Evolutionary conservation across 2,888 invertebrate genomes (phyloP).

Genomic region (Pegoplata infirma): DNA sequence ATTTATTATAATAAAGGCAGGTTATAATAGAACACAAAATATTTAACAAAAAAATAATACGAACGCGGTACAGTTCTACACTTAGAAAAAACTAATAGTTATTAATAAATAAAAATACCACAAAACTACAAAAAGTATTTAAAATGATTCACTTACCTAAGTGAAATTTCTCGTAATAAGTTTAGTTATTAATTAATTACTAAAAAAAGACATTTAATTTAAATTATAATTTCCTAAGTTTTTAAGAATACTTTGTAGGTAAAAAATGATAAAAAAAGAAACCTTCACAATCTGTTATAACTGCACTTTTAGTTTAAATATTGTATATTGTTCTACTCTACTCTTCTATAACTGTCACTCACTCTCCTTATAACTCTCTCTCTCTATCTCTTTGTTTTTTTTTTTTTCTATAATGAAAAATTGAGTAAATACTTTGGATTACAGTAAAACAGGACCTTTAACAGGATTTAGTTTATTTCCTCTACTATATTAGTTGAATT

Average conservation of each 20-base stretch:
- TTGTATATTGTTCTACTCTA: constrained; percentile 42
- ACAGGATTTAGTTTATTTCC: constrained; percentile 28
- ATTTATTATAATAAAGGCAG: neutral
- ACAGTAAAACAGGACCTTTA: constrained; percentile 29
- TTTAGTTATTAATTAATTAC: constrained; percentile 43
- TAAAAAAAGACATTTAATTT: neutral
- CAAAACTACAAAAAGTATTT: neutral
- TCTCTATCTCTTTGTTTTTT: constrained; percentile 28
- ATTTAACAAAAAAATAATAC: constrained; percentile 5
- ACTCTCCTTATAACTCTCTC: constrained; percentile 31
- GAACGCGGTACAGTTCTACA: constrained; percentile 36
- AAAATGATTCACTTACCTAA: neutral
- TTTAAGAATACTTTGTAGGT: neutral
- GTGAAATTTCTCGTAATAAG: constrained; percentile 24
- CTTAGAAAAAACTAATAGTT: neutral
- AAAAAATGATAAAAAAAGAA: neutral
- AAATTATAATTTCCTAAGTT: neutral
- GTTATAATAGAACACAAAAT: neutral
- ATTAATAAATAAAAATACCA: neutral
- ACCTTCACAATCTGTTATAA: neutral
- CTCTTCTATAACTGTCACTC: constrained; percentile 3
- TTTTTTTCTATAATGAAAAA: constrained; percentile 28
- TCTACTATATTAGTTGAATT: constrained; percentile 31
- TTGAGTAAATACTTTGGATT: constrained; percentile 27
- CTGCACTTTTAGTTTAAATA: constrained; percentile 46